phyloP scores from a whole-genome alignment of 1,140 invertebrate genomes.

The Saccostrea cuccullata region DNA sequence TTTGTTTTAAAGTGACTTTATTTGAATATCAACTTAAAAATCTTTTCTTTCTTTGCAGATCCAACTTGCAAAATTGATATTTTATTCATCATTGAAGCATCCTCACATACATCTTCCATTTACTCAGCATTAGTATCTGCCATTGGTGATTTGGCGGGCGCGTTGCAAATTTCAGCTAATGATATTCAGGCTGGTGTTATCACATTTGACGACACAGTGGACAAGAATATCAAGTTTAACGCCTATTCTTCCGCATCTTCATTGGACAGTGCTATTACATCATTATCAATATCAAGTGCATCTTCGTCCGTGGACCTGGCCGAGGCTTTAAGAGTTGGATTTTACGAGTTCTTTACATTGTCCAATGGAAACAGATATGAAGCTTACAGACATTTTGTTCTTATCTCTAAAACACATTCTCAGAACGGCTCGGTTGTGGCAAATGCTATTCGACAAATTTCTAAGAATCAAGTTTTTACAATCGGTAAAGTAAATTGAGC shows the following conservation, averaged over 20 bases:
- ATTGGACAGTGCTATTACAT: neutral
- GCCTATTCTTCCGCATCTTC: neutral
- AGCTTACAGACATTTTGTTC: constrained; percentile 13
- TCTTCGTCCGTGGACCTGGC: neutral
- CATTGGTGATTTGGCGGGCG: neutral
- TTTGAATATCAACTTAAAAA: too few species aligned
- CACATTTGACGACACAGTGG: neutral
- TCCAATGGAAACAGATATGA: constrained; percentile 9
- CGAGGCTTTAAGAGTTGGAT: neutral
- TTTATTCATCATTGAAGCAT: neutral
- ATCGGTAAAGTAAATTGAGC: neutral
- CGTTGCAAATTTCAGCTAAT: neutral
- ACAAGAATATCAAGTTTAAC: neutral
- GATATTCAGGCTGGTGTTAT: neutral
- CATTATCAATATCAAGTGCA: constrained; percentile 8
- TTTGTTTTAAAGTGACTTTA: too few species aligned
- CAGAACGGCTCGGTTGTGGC: neutral
- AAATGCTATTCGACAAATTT: neutral
- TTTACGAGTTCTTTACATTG: constrained; percentile 8
- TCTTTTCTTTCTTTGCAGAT: too few species aligned
- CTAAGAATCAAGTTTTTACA: neutral
- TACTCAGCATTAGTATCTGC: neutral
- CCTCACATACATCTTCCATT: neutral
- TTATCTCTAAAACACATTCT: constrained; percentile 8
- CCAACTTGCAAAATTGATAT: constrained; percentile 16